These are phyloP conservation scores for Eristalis arbustorum DNA, from an alignment of 2,888 invertebrate genomes.

Conservation along the genomic window DNA sequence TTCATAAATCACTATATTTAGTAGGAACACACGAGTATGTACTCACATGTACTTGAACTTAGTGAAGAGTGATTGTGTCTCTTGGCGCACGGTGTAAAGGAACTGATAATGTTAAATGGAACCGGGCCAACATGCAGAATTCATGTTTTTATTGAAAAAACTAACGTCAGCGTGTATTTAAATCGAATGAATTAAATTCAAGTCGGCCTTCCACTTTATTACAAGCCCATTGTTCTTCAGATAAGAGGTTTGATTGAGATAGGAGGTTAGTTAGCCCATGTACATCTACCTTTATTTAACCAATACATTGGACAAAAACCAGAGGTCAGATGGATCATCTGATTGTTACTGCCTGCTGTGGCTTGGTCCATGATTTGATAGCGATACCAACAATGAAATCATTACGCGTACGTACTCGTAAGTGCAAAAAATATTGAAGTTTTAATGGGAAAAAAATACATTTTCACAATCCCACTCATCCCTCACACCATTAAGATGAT, in stretches of 20 bases:
- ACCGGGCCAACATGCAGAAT: neutral
- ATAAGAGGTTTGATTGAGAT: neutral
- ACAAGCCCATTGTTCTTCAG: neutral
- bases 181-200: neutral
- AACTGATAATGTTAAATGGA: neutral
- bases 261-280: no score
- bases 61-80: neutral
- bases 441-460: neutral
- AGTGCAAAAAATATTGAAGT: neutral
- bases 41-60: neutral
- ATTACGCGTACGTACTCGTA: no score
- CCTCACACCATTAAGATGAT: conserved; percentile 20
- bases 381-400: no score
- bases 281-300: no score
- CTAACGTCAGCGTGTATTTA: neutral
- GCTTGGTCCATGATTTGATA: no score
- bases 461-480: neutral
- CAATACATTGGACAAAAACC: no score
- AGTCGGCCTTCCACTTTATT: neutral
- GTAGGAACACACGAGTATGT: neutral
- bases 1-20: neutral
- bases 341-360: no score
- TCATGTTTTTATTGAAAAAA: neutral
- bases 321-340: no score
- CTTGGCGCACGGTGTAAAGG: neutral